Percentiles rank a stretch among this genome's conserved stretches.
phyloP scores from a whole-genome alignment of 2,797 vertebrate genomes.

The Carapus acus region DNA sequence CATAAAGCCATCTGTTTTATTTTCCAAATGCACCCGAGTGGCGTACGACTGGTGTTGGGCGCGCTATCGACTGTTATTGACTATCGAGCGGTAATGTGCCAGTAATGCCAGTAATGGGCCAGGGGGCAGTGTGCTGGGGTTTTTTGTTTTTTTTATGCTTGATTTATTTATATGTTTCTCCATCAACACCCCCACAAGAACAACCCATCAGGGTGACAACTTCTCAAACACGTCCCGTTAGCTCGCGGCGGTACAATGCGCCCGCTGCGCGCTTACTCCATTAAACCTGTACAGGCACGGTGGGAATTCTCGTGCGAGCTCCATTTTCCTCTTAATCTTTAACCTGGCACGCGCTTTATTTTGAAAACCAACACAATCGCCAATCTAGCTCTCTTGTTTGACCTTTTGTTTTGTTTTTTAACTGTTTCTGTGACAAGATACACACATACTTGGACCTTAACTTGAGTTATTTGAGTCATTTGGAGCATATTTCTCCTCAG shows the following conservation, averaged over 20 bases:
- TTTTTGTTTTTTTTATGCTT: too few species aligned
- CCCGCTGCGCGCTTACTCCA: neutral
- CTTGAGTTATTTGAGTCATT: too few species aligned
- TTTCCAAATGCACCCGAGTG: constrained; percentile 30
- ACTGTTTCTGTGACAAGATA: too few species aligned
- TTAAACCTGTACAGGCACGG: constrained; percentile 4
- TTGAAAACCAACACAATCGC: too few species aligned
- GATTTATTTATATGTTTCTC: constrained; percentile 27
- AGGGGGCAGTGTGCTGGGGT: too few species aligned
- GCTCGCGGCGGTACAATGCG: constrained; percentile 6
- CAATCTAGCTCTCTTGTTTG: too few species aligned
- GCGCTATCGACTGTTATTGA: constrained; percentile 22
- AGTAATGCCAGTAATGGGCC: constrained; percentile 21
- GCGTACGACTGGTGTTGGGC: constrained; percentile 23
- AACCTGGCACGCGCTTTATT: too few species aligned
- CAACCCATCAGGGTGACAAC: constrained; percentile 24
- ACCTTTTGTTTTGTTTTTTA: neutral
- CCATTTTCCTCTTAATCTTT: too few species aligned
- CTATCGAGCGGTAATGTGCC: constrained; percentile 21
- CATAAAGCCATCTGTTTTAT: constrained; percentile 45
- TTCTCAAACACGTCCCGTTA: constrained; percentile 20
- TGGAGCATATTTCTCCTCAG: too few species aligned
- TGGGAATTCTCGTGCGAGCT: neutral
- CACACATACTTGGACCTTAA: too few species aligned
- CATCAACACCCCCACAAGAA: constrained; percentile 11